Evolutionary conservation across 2,888 invertebrate species (phyloP), one percentile per base, ranked within the genome.

Genomic region (Abrostola tripartita): DNA sequence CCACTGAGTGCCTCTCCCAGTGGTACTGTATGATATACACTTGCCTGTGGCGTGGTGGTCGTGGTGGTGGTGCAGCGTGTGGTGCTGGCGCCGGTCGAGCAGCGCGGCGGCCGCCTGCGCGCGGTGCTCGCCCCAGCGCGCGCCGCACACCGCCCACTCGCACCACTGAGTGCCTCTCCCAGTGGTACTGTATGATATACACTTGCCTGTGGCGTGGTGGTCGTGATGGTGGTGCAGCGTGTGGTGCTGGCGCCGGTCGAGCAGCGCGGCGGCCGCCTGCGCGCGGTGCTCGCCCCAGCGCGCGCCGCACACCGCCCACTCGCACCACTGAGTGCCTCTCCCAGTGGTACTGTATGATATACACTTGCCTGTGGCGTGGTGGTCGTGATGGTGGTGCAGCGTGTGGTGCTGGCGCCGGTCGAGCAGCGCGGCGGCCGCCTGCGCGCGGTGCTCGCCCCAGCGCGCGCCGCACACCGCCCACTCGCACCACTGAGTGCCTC

Each of bases 91-190:
- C 84, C 98, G 97, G 91, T 99, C 99, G 38, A 99, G 93, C 42
- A 99, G 92, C 81, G 98, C 98, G 7, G 99, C 99, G 1, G 99
- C 99, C 1, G 99, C 98, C 90, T 99, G 96, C 0, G 99, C 98
- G 59, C 99, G 96, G 91, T 99, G 98, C 85, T 99, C 98, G 24
- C 99, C 99, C 95, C 98, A 98, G 65, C 99, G 95, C 88, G 98
- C 98, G 40, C 97, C 97, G 71, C 99, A 99, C 8, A 99, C 98
- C 1, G 99, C 99, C 99, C 99, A 99, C 92, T 99, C 97, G 97
- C n/a, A 98, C 97, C 24, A 98, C 97, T 0, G 97, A 96, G 82
- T 97, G 38, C 38, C 6, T 7, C 38, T 7, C 38, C 6, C 6
- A 38, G 6, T 7, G 38, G 8, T 38, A 38, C 38, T 38, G 6